Base-by-base conservation (phyloP, 2,797 vertebrate genomes). In the Acanthis flammea region DNA sequence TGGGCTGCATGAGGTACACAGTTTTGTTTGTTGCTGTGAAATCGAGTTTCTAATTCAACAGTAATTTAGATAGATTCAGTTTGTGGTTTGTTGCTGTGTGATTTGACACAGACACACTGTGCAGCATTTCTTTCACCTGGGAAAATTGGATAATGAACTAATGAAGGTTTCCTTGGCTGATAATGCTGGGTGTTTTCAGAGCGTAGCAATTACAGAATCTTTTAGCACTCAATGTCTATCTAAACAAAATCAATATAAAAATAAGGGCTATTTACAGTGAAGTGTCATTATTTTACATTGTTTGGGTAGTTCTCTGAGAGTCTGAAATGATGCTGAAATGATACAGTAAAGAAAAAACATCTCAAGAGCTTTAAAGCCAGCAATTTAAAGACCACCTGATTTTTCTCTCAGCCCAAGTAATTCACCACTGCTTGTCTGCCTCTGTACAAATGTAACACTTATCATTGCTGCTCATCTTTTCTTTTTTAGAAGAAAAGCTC, bases 161-260 rank as follows among this genome's bases (percentile, higher is more conserved):
- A 97, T 94, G 85, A 97, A 91, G 89, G 91, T 88, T 95, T 97
- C 92, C 78, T 91, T 92, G 86, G 65, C 86, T 90, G 72, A 83
- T 94, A 94, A 85, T 66, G 41, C 25, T 72, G 37, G 33, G 42
- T 80, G 31, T 93, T 94, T 97, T 91, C 81, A 85, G 82, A 95
- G 80, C 10, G 13, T 73, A 92, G 89, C 73, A 93, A 95, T 96
- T 93, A 95, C 30, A 58, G 73, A 78, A 71, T 90, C 55, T 55
- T 58, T 37, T 65, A 78, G 55, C 42, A 66, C 35, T 63, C 41
- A 39, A 5, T 50, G 45, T 58, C 67, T 86, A 30, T 35, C 75
- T 85, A 61, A 79, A 96, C 60, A 92, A 94, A 90, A 88, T 95
- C 73, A 88, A 19, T 65, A 51, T 22, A 62, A 62, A 78, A 45